Conservation (phyloP, 2,888 invertebrate species). For the Drosophila borborema region DNA sequence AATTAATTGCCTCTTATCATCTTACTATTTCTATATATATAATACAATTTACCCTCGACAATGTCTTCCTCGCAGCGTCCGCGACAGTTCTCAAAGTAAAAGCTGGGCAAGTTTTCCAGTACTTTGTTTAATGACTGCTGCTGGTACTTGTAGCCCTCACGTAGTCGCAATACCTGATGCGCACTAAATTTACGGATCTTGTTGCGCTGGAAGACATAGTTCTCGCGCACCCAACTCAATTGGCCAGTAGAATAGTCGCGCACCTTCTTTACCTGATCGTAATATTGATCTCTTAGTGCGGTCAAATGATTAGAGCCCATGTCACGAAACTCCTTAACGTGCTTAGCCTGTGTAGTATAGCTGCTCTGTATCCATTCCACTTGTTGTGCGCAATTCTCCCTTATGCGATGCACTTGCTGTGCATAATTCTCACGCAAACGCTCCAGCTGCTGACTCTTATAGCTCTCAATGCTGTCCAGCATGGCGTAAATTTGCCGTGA, state of each 20-base stretch:
- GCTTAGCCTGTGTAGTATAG: slow-evolving; percentile 94
- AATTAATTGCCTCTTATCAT: background rate
- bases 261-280: slow-evolving; percentile 96
- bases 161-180: slow-evolving; percentile 94
- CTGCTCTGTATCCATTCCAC: slow-evolving; percentile 97
- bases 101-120: slow-evolving; percentile 94
- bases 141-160: slow-evolving; percentile 97
- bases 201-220: slow-evolving; percentile 97
- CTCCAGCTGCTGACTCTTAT: slow-evolving; percentile 95
- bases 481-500: slow-evolving; percentile 94
- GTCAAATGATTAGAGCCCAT: slow-evolving; percentile 95
- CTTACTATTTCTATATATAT: background rate
- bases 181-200: slow-evolving; percentile 97
- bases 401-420: slow-evolving; percentile 95
- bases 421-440: slow-evolving; percentile 96
- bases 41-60: slow-evolving; percentile 80
- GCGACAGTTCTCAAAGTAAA: slow-evolving; percentile 97
- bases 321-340: slow-evolving; percentile 94
- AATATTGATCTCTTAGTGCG: slow-evolving; percentile 95
- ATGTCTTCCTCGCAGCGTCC: slow-evolving; percentile 89
- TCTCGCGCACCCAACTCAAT: slow-evolving; percentile 96
- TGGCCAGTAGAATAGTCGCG: slow-evolving; percentile 96
- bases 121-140: slow-evolving; percentile 97
- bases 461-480: slow-evolving; percentile 95
- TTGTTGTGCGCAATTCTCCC: slow-evolving; percentile 97